Percentiles rank a stretch among this genome's conserved stretches.
Evolutionary conservation across 2,113 vertebrate species (phyloP).

Genomic region (Carollia perspicillata): DNA sequence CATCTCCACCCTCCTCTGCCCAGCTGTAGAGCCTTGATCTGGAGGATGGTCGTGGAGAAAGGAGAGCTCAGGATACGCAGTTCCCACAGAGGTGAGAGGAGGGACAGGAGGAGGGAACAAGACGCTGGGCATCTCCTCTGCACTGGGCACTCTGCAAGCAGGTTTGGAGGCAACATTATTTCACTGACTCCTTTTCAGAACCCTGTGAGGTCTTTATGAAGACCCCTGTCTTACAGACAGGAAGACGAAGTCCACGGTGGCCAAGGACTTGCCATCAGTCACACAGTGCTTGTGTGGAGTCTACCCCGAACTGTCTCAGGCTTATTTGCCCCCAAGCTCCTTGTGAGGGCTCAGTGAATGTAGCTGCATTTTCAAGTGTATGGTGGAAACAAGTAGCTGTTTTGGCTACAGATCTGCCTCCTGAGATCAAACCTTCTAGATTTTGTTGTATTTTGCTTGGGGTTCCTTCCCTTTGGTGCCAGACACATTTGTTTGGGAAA

Average conservation of each 20-base stretch:
- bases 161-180: background rate
- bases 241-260: too few relatives aligned
- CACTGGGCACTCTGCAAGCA: fast-evolving
- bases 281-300: fast-evolving
- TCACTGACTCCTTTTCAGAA: background rate
- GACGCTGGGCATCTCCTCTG: background rate
- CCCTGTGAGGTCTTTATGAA: background rate
- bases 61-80: background rate
- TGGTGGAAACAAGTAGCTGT: background rate
- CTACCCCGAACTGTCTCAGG: background rate
- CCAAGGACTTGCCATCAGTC: background rate
- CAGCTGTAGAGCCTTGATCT: too few relatives aligned
- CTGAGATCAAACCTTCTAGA: background rate
- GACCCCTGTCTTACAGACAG: background rate
- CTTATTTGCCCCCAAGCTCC: background rate
- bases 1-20: background rate
- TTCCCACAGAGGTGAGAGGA: background rate
- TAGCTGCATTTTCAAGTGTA: background rate
- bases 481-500: background rate
- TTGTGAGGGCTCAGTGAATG: background rate
- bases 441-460: background rate
- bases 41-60: background rate
- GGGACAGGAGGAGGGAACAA: background rate
- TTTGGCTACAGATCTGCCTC: background rate
- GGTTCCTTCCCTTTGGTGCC: background rate